A percentile compares a stretch with the other conserved stretches of the same genome.
Conservation (phyloP, 30 jellyfish, hydroid and myxozoan genomes). For the Rhopilema esculentum region DNA sequence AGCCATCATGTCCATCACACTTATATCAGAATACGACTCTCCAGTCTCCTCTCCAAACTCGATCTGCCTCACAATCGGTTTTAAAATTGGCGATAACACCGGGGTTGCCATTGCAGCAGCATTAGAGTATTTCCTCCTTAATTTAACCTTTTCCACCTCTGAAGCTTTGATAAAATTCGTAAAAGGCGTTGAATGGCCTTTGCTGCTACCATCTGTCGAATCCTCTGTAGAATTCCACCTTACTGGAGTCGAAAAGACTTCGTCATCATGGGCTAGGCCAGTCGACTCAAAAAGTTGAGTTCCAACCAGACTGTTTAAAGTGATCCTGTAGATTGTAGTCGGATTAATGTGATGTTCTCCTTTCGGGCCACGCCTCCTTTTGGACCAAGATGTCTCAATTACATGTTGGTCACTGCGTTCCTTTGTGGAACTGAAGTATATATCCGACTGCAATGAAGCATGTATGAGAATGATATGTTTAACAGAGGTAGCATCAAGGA, state of each 20-base stretch:
- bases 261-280: slow-evolving; percentile 48
- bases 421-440: slow-evolving; percentile 67
- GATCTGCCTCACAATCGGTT: slow-evolving; percentile 49
- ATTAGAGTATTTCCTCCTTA: slow-evolving; percentile 70
- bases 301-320: slow-evolving; percentile 77
- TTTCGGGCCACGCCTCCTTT: slow-evolving; percentile 35
- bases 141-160: slow-evolving; percentile 60
- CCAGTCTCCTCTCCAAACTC: slow-evolving; percentile 69
- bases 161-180: slow-evolving; percentile 27
- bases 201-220: slow-evolving; percentile 19
- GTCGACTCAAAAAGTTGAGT: slow-evolving; percentile 54
- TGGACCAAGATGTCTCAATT: slow-evolving; percentile 30
- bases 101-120: slow-evolving; percentile 85
- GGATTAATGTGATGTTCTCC: slow-evolving; percentile 38
- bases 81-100: slow-evolving; percentile 57
- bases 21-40: slow-evolving; percentile 47
- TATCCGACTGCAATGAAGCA: slow-evolving; percentile 60
- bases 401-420: slow-evolving; percentile 34
- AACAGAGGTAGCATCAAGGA: too few relatives aligned
- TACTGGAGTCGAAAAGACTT: slow-evolving; percentile 54
- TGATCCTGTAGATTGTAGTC: slow-evolving; percentile 50
- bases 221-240: slow-evolving; percentile 50
- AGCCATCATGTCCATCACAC: slow-evolving; percentile 11
- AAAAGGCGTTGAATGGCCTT: slow-evolving; percentile 58
- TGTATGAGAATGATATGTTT: too few relatives aligned